These are phyloP conservation scores for Sakesphorus luctuosus DNA, from an alignment of 2,113 vertebrate genomes.

Conservation along the genomic window DNA sequence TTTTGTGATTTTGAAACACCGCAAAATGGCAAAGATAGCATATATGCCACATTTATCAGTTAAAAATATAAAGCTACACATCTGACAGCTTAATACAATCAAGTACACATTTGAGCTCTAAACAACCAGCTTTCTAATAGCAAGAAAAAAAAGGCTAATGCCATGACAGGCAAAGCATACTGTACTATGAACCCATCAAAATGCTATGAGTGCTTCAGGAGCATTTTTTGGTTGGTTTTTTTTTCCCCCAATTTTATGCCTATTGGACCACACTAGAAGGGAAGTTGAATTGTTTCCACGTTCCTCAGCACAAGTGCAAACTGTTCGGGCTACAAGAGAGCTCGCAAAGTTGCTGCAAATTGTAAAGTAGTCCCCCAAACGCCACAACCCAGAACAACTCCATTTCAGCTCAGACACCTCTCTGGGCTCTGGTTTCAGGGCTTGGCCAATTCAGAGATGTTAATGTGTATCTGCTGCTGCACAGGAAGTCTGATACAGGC, in stretches of 20 bases:
- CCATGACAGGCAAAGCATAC: background rate
- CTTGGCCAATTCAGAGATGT: background rate
- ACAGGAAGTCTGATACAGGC: background rate
- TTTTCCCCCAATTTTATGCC: background rate
- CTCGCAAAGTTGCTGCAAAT: background rate
- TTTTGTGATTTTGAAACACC: background rate
- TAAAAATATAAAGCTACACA: background rate
- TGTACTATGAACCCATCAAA: background rate
- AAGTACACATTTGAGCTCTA: background rate
- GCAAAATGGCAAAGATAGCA: background rate
- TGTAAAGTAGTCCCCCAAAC: background rate
- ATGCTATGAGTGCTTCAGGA: accelerated
- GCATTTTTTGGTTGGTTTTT: background rate
- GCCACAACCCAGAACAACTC: background rate
- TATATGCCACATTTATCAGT: background rate
- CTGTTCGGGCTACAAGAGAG: background rate
- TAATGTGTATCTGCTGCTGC: background rate
- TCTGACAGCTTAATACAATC: background rate
- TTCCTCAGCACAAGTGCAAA: background rate
- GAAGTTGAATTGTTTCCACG: background rate
- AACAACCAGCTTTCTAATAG: background rate
- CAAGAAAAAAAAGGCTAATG: background rate
- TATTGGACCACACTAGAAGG: background rate
- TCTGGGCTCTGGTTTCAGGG: background rate
- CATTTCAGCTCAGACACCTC: background rate